Evolutionary conservation across 2,888 invertebrate species (phyloP), one percentile per base, ranked within the genome.

Genomic region (Nebria brevicollis): DNA sequence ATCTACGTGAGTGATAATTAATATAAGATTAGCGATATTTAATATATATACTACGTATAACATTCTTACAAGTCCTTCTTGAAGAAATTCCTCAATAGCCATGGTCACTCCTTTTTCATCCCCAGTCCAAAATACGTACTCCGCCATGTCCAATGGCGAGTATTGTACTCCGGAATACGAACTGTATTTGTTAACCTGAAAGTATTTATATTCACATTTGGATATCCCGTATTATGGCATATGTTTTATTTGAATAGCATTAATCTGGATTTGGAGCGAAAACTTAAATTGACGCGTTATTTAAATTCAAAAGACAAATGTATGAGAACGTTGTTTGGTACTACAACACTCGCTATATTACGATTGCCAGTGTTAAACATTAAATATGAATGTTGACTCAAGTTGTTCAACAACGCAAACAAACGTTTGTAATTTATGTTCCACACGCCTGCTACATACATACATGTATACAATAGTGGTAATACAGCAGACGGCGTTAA

Each of bases 81-180:
- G 93, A 20, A 95, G 91, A 85, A 95, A 94, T 84, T 95, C 95
- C 86, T 95, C 94, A 26, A 95, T 93, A 11, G 95, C 94, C 6
- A 93, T 89, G 0, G 95, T 94, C 0, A 95, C 95, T 6, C 95
- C 94, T 77, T 93, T 92, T 86, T 95, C 95, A 86, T 95, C 95
- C 0, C 95, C 95, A 0, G 95, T 95, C 94, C 94, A 95, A 87
- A 94, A 95, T 2, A 95, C 93, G 85, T 95, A 95, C 86, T 95
- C 94, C 0, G 95, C 95, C 93, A 95, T 94, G 85, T 95, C 95
- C 77, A 94, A 90, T 0, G 95, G 94, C 0, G 94, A 93, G 86
- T 95, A 95, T 85, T 94, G 94, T 2, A 93, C 92, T 76, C 92
- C 93, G 7, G 91, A 87, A 85, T 91, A 92, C 0, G 92, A 86